Conservation (phyloP, 2,888 invertebrate genomes). For the Priocnemis perturbator region DNA sequence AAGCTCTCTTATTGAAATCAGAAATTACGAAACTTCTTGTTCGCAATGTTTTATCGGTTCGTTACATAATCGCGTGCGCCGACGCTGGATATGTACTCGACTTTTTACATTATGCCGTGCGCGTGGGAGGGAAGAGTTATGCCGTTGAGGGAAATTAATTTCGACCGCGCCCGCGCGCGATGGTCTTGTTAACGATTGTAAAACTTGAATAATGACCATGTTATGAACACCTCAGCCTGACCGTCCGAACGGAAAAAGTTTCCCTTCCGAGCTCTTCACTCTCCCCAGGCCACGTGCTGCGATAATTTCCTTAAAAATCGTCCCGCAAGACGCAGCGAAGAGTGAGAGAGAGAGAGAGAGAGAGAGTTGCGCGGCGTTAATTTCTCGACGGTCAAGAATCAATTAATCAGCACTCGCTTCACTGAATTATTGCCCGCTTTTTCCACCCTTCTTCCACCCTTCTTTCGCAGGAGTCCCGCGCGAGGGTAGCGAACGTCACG, state of each 20-base stretch:
- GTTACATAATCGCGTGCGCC: too few relatives aligned
- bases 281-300: constrained; percentile 30
- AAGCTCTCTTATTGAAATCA: too few relatives aligned
- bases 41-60: too few relatives aligned
- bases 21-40: too few relatives aligned
- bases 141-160: too few relatives aligned
- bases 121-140: too few relatives aligned
- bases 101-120: too few relatives aligned
- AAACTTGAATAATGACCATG: constrained; percentile 63
- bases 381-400: constrained; percentile 52
- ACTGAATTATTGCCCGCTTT: constrained; percentile 62
- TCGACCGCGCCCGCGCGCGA: background rate
- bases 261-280: constrained; percentile 3
- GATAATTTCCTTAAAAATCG: constrained; percentile 55
- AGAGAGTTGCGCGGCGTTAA: constrained; percentile 47
- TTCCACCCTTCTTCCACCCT: constrained; percentile 43
- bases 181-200: constrained; percentile 33
- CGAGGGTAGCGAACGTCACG: constrained; percentile 8
- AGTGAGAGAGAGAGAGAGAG: too few relatives aligned
- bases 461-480: constrained; percentile 32
- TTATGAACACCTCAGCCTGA: constrained; percentile 56
- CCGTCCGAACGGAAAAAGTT: constrained; percentile 25
- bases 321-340: too few relatives aligned
- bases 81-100: too few relatives aligned
- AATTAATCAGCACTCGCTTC: constrained; percentile 67